A percentile compares a stretch with the other conserved stretches of the same genome.
phyloP scores from a whole-genome alignment of 2,888 invertebrate species.

The Phymatocera aterrima region DNA sequence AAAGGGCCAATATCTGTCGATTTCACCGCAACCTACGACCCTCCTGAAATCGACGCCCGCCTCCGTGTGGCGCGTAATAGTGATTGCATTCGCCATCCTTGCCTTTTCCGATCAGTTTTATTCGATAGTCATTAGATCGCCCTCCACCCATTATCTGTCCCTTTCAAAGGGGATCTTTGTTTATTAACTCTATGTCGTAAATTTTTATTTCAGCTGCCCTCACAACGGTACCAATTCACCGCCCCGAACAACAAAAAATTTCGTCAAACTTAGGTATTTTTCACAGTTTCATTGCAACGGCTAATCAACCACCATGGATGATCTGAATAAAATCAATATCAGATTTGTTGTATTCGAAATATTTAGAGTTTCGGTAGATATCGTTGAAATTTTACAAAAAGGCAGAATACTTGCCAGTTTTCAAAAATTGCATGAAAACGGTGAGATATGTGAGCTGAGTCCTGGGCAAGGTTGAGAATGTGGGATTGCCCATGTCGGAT shows the following conservation, averaged over 20 bases:
- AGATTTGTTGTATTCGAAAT: too few relatives aligned
- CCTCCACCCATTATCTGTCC: conserved; percentile 40
- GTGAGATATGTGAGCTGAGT: too few relatives aligned
- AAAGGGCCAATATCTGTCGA: conserved; percentile 64
- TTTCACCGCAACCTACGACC: conserved; percentile 62
- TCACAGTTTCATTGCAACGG: neutral
- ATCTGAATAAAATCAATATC: too few relatives aligned
- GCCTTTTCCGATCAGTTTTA: conserved; percentile 47
- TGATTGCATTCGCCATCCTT: conserved; percentile 49
- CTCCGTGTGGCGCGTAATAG: conserved; percentile 47
- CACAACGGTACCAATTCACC: conserved; percentile 24
- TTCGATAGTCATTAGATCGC: conserved; percentile 48
- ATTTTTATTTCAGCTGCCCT: conserved; percentile 25
- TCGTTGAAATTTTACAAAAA: too few relatives aligned
- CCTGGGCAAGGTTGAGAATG: too few relatives aligned
- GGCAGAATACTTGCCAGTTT: too few relatives aligned
- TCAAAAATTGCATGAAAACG: too few relatives aligned
- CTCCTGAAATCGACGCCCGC: conserved; percentile 46
- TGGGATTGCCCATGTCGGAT: too few relatives aligned
- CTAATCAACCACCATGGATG: neutral
- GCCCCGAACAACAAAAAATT: neutral
- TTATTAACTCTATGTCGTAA: conserved; percentile 40
- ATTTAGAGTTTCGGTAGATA: too few relatives aligned
- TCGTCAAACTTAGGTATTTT: neutral
- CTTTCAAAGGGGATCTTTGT: conserved; percentile 36